Evolutionary conservation across 1,140 invertebrate genomes (phyloP), one percentile per base, ranked within the genome.

Genomic region (Trachymyrmex septentrionalis): DNA sequence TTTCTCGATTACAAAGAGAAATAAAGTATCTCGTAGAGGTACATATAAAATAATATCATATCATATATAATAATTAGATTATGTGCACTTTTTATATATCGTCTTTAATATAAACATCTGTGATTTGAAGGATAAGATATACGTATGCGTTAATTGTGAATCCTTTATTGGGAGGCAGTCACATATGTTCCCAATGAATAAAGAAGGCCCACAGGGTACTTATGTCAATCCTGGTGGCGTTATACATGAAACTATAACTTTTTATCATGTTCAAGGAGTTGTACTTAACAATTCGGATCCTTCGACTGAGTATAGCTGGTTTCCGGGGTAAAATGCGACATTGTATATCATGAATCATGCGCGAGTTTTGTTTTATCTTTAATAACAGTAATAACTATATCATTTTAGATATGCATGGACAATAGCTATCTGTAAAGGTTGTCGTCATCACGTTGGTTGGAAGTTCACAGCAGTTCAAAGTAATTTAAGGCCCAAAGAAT

Each of bases 191-290:
- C 96, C 97, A 59, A 98, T 98, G 97, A 97, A 97, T 19, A 96
- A 96, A 82, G 97, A 98, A 93, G 98, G 98, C 0, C 96, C 97
- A 0, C 97, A 98, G 93, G 97, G 96, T 57, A 97, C 97, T 61
- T 99, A 97, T 93, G 97, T 98, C 16, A 99, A 99, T 95, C 96
- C 97, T 69, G 95, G 95, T 87, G 98, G 98, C 53, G 96, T 97
- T 92, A 97, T 98, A 73, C 97, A 98, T 93, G 98, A 98, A 93
- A 98, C 97, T 0, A 94, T 98, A 16, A 98, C 98, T 12, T 95
- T 98, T 0, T 96, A 96, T 88, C 95, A 96, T 76, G 96, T 97
- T 0, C 93, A 96, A 86, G 96, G 96, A 88, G 94, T 98, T 34
- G 92, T 92, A 7, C 93, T 97, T n/a, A 94, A 95, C 48, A 95